A percentile compares a stretch with the other conserved stretches of the same genome.
Conservation (phyloP, 1,140 invertebrate genomes). For the Drosophila virilis region DNA sequence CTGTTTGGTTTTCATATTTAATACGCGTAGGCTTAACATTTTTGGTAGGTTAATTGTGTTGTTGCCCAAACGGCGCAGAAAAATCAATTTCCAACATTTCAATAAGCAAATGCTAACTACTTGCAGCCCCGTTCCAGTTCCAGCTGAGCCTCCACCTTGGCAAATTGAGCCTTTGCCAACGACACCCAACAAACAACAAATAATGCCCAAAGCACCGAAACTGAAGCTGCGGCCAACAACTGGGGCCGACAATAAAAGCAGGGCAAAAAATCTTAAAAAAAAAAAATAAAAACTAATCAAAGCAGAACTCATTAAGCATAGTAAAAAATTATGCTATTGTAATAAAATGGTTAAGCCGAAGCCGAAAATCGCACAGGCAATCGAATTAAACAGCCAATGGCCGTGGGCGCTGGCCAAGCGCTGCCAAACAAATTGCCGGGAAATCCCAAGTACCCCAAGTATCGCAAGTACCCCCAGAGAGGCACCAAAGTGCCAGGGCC, state of each 20-base stretch:
- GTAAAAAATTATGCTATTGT: conserved; percentile 82
- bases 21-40: not conserved
- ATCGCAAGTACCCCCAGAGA: conserved; percentile 20
- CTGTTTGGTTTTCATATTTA: not conserved
- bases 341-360: conserved; percentile 77
- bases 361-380: conserved; percentile 75
- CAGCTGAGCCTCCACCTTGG: conserved; percentile 16
- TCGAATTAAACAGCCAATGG: conserved; percentile 79
- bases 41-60: conserved; percentile 11
- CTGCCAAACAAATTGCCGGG: conserved; percentile 77
- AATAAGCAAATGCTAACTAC: conserved; percentile 71
- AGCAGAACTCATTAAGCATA: conserved; percentile 83
- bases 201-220: conserved; percentile 44
- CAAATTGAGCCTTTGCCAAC: conserved; percentile 50
- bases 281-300: conserved; percentile 68
- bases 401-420: conserved; percentile 55
- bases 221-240: conserved; percentile 9
- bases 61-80: conserved; percentile 24
- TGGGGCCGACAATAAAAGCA: not conserved
- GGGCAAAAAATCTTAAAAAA: conserved; percentile 13
- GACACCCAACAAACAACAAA: conserved; percentile 73
- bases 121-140: conserved; percentile 27
- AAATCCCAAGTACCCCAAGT: conserved; percentile 54
- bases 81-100: conserved; percentile 70
- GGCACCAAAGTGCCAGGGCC: not conserved